Evolutionary conservation across 1,140 invertebrate genomes (phyloP), one percentile per base, ranked within the genome.

Genomic region (Trichomalopsis sarcophagae): DNA sequence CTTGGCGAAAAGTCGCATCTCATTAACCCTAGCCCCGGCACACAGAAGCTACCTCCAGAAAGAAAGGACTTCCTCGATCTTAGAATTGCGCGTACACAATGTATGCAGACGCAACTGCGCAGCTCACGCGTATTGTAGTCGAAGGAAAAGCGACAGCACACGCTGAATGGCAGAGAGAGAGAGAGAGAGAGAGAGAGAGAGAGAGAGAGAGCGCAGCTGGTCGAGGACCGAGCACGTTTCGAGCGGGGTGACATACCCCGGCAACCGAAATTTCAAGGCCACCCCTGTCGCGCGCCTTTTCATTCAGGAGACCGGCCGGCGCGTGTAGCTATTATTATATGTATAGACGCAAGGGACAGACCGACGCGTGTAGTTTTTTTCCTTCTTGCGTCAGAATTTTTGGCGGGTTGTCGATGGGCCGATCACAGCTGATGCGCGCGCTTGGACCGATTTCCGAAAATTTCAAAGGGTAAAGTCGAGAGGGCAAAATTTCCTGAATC

Each of bases 261-360:
- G 10, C 44, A 17, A 33, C 14, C 50, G 36, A 80, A 80, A 40
- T 80, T 80, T 80, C 78, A 80, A 80, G 78, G 78, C 66, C 78
- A 23, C 36, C 68, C 68, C 27, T 33, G 68, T 30, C 62, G 14
- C 21, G n/a, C 62, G 62, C 33, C 3, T 66, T 66, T 66, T 66
- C 30, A 13, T 68, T 68, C 66, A 23, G n/a, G n/a, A n/a, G 23
- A 7, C 11, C 0, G 6, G 17, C 21, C 0, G 6, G 17, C 21
- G n/a, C 9, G n/a, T 23, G 66, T 17, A n/a, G n/a, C 17, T 66
- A n/a, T 21, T 66, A n/a, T 66, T n/a, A 66, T 11, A 66, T 11
- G n/a, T 27, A 66, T 11, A 7, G n/a, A 21, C 17, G n/a, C 27
- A 27, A n/a, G 62, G 21, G 62, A 66, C 14, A 21, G 62, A 21